phyloP scores from a whole-genome alignment of 2,113 vertebrate genomes.

The Chauna torquata region DNA sequence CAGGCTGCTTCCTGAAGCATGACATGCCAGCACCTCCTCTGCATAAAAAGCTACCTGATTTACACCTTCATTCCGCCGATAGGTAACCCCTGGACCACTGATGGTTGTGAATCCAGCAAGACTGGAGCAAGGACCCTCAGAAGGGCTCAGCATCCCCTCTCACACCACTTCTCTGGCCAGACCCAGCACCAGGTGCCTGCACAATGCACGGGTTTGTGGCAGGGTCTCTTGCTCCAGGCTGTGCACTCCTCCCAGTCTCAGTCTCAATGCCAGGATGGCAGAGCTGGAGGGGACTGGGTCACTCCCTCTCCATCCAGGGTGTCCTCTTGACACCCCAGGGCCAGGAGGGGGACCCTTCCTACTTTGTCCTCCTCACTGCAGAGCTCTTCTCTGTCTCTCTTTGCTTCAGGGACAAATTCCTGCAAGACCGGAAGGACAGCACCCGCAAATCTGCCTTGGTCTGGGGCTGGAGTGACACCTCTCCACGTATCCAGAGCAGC shows the following conservation, averaged over 20 bases:
- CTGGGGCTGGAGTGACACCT: neutral
- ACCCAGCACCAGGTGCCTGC: neutral
- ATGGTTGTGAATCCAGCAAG: neutral
- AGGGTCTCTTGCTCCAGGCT: neutral
- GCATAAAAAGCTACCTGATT: neutral
- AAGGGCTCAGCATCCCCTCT: neutral
- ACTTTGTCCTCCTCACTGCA: neutral
- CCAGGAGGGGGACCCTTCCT: neutral
- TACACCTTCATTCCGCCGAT: neutral
- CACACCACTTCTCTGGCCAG: fast-evolving
- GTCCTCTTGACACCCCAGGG: fast-evolving
- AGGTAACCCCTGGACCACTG: neutral
- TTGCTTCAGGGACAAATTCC: neutral
- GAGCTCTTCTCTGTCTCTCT: neutral
- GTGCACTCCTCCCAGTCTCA: neutral
- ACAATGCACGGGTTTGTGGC: neutral
- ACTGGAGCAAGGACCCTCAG: neutral
- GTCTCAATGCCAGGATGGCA: neutral
- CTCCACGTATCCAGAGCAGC: fast-evolving
- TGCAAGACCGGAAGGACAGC: neutral
- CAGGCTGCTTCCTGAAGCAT: neutral
- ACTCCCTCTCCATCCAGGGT: neutral
- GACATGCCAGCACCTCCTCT: neutral
- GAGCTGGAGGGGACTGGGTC: neutral
- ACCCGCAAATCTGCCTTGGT: neutral